Evolutionary conservation across 2,888 invertebrate genomes (phyloP).

Genomic region (Andrena minutula): DNA sequence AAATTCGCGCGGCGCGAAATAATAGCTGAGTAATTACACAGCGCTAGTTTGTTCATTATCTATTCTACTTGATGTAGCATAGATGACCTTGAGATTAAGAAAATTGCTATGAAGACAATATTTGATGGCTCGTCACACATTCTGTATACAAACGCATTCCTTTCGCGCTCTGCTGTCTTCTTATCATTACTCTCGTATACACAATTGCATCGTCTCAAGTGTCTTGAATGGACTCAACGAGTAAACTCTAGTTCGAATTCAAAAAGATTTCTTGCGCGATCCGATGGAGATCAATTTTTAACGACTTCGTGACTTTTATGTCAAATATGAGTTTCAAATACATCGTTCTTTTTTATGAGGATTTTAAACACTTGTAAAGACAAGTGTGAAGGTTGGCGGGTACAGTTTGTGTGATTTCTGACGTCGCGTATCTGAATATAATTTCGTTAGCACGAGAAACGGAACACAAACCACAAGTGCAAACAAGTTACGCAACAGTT

Average conservation of each 20-base stretch:
- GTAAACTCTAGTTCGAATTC: neutral
- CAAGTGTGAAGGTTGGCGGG: too few relatives aligned
- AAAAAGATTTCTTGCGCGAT: neutral
- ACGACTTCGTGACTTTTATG: neutral
- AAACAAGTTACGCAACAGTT: neutral
- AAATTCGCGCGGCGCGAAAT: neutral
- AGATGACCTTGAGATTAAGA: too few relatives aligned
- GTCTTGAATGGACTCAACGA: neutral
- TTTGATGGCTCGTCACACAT: neutral
- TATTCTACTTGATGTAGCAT: neutral
- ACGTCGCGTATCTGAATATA: neutral
- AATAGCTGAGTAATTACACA: neutral
- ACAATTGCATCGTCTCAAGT: neutral
- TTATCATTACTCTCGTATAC: neutral
- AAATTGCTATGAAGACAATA: too few relatives aligned
- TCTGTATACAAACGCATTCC: neutral
- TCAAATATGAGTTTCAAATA: too few relatives aligned
- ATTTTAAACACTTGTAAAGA: too few relatives aligned
- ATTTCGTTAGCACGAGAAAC: neutral
- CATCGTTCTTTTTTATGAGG: too few relatives aligned
- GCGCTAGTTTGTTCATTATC: neutral
- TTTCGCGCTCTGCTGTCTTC: neutral
- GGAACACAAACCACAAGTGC: too few relatives aligned
- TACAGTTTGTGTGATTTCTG: neutral
- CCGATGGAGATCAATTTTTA: neutral